Percentiles rank a stretch among this genome's conserved stretches.
phyloP scores from a whole-genome alignment of 2,113 vertebrate genomes.

The Saguinus midas region DNA sequence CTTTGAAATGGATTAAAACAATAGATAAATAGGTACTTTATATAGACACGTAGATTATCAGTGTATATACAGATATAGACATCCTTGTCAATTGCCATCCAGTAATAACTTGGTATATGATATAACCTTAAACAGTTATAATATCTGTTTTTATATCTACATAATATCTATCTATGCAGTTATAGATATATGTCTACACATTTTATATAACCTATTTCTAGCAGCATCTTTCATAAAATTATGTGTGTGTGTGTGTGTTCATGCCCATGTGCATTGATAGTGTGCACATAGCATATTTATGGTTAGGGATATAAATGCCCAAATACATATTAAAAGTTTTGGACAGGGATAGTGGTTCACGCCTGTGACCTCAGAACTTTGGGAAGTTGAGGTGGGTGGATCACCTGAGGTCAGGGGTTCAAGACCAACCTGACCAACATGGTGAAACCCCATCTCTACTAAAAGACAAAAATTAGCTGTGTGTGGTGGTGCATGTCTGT shows the following conservation, averaged over 20 bases:
- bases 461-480: no score
- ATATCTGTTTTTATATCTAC: conserved; percentile 8
- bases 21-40: not conserved
- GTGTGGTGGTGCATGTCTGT: no score
- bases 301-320: not conserved
- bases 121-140: not conserved
- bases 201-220: conserved; percentile 25
- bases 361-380: no score
- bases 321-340: not conserved
- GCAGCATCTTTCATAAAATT: not conserved
- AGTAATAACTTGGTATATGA: not conserved
- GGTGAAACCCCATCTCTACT: no score
- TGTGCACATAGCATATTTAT: not conserved
- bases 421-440: no score
- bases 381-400: no score
- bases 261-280: not conserved
- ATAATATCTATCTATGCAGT: not conserved
- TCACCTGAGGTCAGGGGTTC: no score
- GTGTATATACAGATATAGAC: not conserved
- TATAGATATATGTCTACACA: not conserved
- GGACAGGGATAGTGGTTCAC: no score
- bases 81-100: conserved; percentile 1
- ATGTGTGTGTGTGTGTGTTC: not conserved
- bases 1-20: conserved; percentile 14
- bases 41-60: not conserved